These are phyloP conservation scores for Tarsius wallacei DNA, from an alignment of 2,797 vertebrate genomes.

Conservation along the genomic window DNA sequence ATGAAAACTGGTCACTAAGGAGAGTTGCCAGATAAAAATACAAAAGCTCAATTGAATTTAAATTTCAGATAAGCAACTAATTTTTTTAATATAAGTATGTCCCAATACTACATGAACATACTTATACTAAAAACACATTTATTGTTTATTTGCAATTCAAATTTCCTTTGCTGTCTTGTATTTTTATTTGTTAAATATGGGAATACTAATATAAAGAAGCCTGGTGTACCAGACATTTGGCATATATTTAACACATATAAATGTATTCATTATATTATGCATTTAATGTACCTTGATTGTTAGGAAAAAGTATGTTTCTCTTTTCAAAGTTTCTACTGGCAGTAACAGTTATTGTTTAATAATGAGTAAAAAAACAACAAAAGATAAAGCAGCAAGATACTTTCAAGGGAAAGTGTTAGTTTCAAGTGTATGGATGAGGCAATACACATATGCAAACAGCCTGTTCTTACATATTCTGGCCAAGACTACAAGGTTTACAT, in stretches of 20 bases:
- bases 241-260: neutral
- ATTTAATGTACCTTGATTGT: neutral
- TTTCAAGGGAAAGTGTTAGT: neutral
- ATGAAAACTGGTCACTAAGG: neutral
- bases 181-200: neutral
- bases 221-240: neutral
- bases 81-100: neutral
- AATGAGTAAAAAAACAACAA: neutral
- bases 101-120: neutral
- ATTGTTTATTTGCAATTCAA: neutral
- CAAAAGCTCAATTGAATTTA: neutral
- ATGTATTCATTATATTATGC: neutral
- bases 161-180: neutral
- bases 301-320: neutral
- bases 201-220: neutral
- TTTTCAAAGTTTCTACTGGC: neutral
- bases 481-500: neutral
- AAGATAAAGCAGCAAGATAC: neutral
- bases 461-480: neutral
- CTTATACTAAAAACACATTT: neutral
- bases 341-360: neutral
- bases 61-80: neutral
- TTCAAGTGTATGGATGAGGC: slow-evolving; percentile 10
- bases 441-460: neutral
- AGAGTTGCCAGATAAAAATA: neutral